A percentile compares a stretch with the other conserved stretches of the same genome.
Conservation (phyloP, 2,113 vertebrate species). For the Osmerus eperlanus region DNA sequence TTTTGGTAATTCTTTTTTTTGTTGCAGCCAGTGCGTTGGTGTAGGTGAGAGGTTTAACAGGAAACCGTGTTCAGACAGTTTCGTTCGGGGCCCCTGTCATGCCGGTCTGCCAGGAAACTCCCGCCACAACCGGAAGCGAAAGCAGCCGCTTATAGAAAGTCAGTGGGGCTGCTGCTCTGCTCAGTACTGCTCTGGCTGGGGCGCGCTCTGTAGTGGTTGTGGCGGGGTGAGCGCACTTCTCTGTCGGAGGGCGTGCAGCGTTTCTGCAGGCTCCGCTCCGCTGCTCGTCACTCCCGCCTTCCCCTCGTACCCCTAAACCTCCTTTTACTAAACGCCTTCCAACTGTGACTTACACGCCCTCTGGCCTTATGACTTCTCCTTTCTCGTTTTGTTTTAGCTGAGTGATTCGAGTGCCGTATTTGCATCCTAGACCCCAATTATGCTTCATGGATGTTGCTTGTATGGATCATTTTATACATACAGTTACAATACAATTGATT, state of each 20-base stretch:
- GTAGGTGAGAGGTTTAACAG: slow-evolving; percentile 62
- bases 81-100: slow-evolving; percentile 35
- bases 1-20: background rate
- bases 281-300: background rate
- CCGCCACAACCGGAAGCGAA: slow-evolving; percentile 61
- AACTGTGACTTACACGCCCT: background rate
- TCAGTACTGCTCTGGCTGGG: slow-evolving; percentile 29
- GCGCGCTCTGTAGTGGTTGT: background rate
- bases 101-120: slow-evolving; percentile 60
- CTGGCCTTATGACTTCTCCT: background rate
- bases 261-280: background rate
- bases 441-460: too few relatives aligned
- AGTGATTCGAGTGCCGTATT: background rate
- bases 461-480: slow-evolving; percentile 3
- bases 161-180: slow-evolving; percentile 20
- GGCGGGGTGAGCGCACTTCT: background rate
- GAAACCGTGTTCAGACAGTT: slow-evolving; percentile 62
- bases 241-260: background rate
- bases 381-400: slow-evolving; percentile 8
- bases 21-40: slow-evolving; percentile 1
- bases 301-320: background rate
- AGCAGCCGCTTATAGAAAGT: slow-evolving; percentile 50
- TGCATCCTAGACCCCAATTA: too few relatives aligned
- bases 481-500: background rate
- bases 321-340: background rate